phyloP scores from a whole-genome alignment of 2,113 vertebrate genomes.

The Brachionichthys hirsutus region DNA sequence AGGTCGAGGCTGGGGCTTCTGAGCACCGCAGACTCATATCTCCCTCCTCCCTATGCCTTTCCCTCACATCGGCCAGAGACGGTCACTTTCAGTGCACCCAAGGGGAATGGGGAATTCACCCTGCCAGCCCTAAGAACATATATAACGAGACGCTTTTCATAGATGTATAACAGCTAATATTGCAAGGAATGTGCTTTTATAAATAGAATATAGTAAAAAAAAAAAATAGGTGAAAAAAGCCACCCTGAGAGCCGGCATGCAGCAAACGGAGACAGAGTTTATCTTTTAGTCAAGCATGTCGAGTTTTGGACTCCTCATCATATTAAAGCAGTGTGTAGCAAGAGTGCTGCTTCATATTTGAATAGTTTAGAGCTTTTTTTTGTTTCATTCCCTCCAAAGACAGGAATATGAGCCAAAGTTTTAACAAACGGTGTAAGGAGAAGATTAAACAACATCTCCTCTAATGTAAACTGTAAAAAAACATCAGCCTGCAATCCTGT shows the following conservation, averaged over 20 bases:
- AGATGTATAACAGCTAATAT: slow-evolving; percentile 65
- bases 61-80: slow-evolving; percentile 57
- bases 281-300: not conserved
- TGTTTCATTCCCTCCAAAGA: too few species aligned
- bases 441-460: not conserved
- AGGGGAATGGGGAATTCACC: slow-evolving; percentile 69
- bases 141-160: slow-evolving; percentile 64
- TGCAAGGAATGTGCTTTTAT: slow-evolving; percentile 64
- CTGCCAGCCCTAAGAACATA: slow-evolving; percentile 67
- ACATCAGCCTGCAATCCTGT: too few species aligned
- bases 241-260: not conserved
- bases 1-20: slow-evolving; percentile 61
- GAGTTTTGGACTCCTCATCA: not conserved
- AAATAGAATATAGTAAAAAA: too few species aligned
- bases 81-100: slow-evolving; percentile 70
- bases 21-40: slow-evolving; percentile 62
- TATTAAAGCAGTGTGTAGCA: not conserved
- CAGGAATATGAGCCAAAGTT: too few species aligned
- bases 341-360: too few species aligned
- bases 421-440: not conserved
- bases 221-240: not conserved
- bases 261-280: slow-evolving; percentile 30
- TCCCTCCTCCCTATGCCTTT: slow-evolving; percentile 54
- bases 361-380: too few species aligned
- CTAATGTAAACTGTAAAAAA: not conserved